Conservation (phyloP, 2,113 vertebrate genomes). For the Bos javanicus region DNA sequence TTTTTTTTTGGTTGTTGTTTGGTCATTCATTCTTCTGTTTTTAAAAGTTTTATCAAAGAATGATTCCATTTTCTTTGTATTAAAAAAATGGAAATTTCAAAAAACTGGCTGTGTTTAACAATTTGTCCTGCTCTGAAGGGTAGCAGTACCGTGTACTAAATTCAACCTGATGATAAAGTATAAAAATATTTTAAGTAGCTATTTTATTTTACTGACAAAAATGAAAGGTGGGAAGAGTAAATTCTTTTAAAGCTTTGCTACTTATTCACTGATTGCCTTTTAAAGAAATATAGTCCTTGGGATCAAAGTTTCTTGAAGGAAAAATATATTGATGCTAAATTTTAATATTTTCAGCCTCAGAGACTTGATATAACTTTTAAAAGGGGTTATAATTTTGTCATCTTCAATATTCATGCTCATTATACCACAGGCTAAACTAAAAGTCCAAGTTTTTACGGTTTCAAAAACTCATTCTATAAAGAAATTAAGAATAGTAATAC, state of each 20-base stretch:
- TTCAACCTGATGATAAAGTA: neutral
- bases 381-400: neutral
- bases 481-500: neutral
- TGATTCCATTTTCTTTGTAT: constrained; percentile 31
- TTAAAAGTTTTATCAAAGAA: constrained; percentile 4
- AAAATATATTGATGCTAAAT: neutral
- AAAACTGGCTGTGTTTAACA: neutral
- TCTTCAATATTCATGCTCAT: neutral
- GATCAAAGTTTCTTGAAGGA: constrained; percentile 29
- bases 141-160: neutral
- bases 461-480: neutral
- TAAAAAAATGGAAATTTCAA: constrained; percentile 20
- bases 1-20: neutral
- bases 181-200: neutral
- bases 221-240: neutral
- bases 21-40: neutral
- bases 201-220: neutral
- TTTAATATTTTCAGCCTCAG: constrained; percentile 2
- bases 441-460: constrained; percentile 10
- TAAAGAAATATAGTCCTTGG: neutral
- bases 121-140: neutral
- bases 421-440: neutral
- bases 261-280: neutral
- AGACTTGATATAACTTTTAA: constrained; percentile 24
- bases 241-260: neutral